Percentiles rank a stretch among this genome's conserved stretches.
phyloP scores from a whole-genome alignment of 1,140 invertebrate genomes.

The Heliconius melpomene region DNA sequence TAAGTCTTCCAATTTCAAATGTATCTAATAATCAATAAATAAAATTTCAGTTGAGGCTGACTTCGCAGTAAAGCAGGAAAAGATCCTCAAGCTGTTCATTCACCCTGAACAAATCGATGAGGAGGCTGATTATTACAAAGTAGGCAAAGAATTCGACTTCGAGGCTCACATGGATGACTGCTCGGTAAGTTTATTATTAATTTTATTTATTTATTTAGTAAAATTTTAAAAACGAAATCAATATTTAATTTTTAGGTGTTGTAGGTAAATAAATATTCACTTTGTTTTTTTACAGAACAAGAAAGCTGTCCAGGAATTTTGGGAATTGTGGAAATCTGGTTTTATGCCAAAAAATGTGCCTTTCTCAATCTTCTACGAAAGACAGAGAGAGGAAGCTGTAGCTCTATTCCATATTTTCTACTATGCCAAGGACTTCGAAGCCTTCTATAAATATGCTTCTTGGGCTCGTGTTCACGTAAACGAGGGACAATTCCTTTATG shows the following conservation, averaged over 20 bases:
- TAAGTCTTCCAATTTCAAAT: background rate
- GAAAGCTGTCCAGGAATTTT: conserved; percentile 81
- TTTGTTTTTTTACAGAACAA: conserved; percentile 53
- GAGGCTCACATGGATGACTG: conserved; percentile 56
- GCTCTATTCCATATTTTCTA: conserved; percentile 82
- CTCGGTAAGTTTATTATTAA: conserved; percentile 38
- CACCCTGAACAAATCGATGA: conserved; percentile 51
- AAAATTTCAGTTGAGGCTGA: conserved; percentile 48
- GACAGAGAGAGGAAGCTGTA: conserved; percentile 78
- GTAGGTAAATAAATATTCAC: background rate
- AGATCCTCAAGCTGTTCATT: conserved; percentile 62
- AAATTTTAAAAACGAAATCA: too few species aligned
- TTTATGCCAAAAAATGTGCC: conserved; percentile 76
- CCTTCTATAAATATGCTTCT: conserved; percentile 83
- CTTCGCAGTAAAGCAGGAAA: conserved; percentile 55
- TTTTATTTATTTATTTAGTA: too few species aligned
- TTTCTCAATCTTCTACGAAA: conserved; percentile 82
- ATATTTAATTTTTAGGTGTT: too few species aligned
- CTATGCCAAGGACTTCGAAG: conserved; percentile 84
- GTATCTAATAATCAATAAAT: background rate
- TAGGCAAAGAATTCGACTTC: conserved; percentile 58
- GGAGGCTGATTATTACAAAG: conserved; percentile 63
- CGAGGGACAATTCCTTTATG: conserved; percentile 83
- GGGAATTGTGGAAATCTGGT: conserved; percentile 74
- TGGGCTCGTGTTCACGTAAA: conserved; percentile 83